Conservation (phyloP, 2,797 vertebrate species). For the Salarias fasciatus region DNA sequence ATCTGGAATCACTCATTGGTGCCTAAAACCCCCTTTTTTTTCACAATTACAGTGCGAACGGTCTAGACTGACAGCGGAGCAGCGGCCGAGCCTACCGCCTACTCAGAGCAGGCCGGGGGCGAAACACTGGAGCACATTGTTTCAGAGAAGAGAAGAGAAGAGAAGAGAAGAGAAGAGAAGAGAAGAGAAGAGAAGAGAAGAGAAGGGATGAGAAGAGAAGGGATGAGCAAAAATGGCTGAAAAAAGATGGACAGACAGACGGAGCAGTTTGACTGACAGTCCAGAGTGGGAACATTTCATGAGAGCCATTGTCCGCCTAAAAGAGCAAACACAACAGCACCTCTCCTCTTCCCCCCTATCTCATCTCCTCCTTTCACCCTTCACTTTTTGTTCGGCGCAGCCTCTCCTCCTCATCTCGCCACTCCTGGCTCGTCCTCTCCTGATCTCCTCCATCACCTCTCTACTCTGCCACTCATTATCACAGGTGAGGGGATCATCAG, state of each 20-base stretch:
- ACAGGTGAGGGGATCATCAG: conserved; percentile 17
- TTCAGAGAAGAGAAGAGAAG: conserved; percentile 29
- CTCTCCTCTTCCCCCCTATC: conserved; percentile 23
- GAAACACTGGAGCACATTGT: conserved; percentile 72
- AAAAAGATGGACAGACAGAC: conserved; percentile 22
- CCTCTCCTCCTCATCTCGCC: background rate
- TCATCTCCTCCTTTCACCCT: conserved; percentile 32
- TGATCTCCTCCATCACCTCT: conserved; percentile 5
- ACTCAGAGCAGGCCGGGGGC: conserved; percentile 41
- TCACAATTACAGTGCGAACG: conserved; percentile 53
- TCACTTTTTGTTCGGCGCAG: conserved; percentile 38
- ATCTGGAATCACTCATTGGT: conserved; percentile 63
- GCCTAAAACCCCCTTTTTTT: conserved; percentile 50
- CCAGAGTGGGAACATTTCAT: conserved; percentile 50
- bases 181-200: conserved; percentile 24
- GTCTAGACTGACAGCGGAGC: conserved; percentile 69
- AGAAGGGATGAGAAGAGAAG: conserved; percentile 14
- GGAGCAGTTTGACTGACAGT: conserved; percentile 60
- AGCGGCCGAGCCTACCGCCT: conserved; percentile 47
- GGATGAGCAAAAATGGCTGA: conserved; percentile 14
- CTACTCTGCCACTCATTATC: conserved; percentile 32
- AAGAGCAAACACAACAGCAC: conserved; percentile 53
- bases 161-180: conserved; percentile 12
- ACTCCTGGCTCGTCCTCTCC: no score
- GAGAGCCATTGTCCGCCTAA: conserved; percentile 50